These are phyloP conservation scores for Diabrotica virgifera DNA, from an alignment of 1,140 invertebrate genomes.

Conservation along the genomic window DNA sequence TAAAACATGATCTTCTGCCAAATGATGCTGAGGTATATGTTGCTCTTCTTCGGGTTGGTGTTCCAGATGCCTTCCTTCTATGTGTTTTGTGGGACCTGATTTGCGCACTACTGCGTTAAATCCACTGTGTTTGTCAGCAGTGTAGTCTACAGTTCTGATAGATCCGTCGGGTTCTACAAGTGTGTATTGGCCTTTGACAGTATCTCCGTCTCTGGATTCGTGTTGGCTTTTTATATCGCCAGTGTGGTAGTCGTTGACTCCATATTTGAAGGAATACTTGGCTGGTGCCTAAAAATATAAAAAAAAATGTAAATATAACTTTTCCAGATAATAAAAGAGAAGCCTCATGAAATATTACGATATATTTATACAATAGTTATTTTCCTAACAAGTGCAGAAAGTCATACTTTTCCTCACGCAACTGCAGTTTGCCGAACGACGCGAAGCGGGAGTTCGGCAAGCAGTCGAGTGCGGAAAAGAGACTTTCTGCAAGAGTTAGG, in stretches of 20 bases:
- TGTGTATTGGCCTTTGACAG: constrained; percentile 63
- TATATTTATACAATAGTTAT: background rate
- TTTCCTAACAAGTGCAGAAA: too few species aligned
- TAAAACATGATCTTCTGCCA: background rate
- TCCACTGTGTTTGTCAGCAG: constrained; percentile 35
- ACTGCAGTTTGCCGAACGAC: too few species aligned
- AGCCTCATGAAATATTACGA: background rate
- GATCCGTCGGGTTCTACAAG: constrained; percentile 61
- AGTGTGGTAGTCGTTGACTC: constrained; percentile 62
- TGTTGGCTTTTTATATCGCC: constrained; percentile 66
- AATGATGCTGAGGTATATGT: background rate
- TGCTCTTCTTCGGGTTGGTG: background rate
- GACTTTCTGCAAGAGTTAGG: too few species aligned
- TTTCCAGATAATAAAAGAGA: background rate
- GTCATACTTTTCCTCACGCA: too few species aligned
- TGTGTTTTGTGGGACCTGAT: constrained; percentile 7
- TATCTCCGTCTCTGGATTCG: constrained; percentile 64
- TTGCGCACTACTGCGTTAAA: constrained; percentile 56
- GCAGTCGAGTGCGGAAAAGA: too few species aligned
- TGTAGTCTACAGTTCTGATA: constrained; percentile 55
- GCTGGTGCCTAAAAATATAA: constrained; percentile 52
- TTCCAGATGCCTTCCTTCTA: constrained; percentile 3
- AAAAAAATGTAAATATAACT: background rate
- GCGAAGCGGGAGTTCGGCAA: too few species aligned
- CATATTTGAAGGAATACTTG: constrained; percentile 63